These are phyloP conservation scores for Bujurquina vittata DNA, from an alignment of 2,113 vertebrate species.

Conservation along the genomic window DNA sequence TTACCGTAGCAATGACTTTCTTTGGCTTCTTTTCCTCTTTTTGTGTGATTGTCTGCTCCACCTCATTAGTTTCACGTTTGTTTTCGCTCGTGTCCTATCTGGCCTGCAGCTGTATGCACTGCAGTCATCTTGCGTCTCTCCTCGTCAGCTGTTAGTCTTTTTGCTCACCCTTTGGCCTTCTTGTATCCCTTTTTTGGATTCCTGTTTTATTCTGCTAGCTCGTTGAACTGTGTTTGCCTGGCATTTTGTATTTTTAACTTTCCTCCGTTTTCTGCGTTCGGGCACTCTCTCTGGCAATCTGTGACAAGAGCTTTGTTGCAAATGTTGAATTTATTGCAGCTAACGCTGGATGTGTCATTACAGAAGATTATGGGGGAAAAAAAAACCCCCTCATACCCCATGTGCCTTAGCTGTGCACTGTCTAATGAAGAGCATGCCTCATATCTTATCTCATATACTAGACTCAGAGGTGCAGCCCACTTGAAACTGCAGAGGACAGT, in stretches of 20 bases:
- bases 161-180: not conserved
- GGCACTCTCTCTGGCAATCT: not conserved
- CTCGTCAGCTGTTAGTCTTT: conserved; percentile 2
- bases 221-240: not conserved
- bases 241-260: not conserved
- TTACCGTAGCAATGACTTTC: too few relatives aligned
- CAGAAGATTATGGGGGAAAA: not conserved
- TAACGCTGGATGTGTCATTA: not conserved
- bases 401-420: not conserved
- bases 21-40: not conserved
- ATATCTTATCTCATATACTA: not conserved
- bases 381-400: not conserved
- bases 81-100: not conserved
- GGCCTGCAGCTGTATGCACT: not conserved
- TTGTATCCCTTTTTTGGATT: not conserved
- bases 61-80: not conserved
- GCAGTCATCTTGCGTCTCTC: not conserved
- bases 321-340: not conserved
- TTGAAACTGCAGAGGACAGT: not conserved
- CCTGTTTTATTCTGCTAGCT: not conserved
- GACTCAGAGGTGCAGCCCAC: not conserved
- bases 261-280: not conserved
- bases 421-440: not conserved
- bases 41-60: not conserved
- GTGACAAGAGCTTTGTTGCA: not conserved